These are phyloP conservation scores for Elmis aenea DNA, from an alignment of 2,888 invertebrate genomes.

Conservation along the genomic window DNA sequence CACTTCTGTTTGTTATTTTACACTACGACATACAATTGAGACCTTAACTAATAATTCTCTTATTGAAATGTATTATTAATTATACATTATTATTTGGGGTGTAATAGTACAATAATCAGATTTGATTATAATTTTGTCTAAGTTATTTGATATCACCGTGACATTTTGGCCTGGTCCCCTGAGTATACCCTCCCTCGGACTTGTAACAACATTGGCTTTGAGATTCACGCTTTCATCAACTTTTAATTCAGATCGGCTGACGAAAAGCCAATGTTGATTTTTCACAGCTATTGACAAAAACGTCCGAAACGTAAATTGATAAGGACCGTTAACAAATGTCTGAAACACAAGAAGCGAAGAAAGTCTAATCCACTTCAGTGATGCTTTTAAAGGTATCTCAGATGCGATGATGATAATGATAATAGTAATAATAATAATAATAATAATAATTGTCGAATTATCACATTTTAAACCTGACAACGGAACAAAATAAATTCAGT, in stretches of 20 bases:
- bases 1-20: slow-evolving; percentile 16
- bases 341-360: slow-evolving; percentile 30
- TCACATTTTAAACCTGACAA: slow-evolving; percentile 35
- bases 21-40: slow-evolving; percentile 44
- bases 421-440: no score
- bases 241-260: slow-evolving; percentile 15
- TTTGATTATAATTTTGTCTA: slow-evolving; percentile 46
- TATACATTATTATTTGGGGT: slow-evolving; percentile 39
- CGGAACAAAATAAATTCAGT: slow-evolving; percentile 29
- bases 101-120: slow-evolving; percentile 33
- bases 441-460: slow-evolving; percentile 44
- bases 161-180: slow-evolving; percentile 52
- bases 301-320: slow-evolving; percentile 19
- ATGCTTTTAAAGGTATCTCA: slow-evolving; percentile 32
- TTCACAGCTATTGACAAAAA: no score
- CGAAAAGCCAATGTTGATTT: slow-evolving; percentile 13
- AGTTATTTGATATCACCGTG: slow-evolving; percentile 49
- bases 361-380: slow-evolving; percentile 20
- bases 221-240: slow-evolving; percentile 13
- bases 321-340: slow-evolving; percentile 30
- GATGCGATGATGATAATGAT: no score
- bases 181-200: slow-evolving; percentile 44
- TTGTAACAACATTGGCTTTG: slow-evolving; percentile 10
- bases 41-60: slow-evolving; percentile 38
- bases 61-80: slow-evolving; percentile 45